Conservation (phyloP, 1,140 invertebrate genomes). For the Drosophila albomicans region DNA sequence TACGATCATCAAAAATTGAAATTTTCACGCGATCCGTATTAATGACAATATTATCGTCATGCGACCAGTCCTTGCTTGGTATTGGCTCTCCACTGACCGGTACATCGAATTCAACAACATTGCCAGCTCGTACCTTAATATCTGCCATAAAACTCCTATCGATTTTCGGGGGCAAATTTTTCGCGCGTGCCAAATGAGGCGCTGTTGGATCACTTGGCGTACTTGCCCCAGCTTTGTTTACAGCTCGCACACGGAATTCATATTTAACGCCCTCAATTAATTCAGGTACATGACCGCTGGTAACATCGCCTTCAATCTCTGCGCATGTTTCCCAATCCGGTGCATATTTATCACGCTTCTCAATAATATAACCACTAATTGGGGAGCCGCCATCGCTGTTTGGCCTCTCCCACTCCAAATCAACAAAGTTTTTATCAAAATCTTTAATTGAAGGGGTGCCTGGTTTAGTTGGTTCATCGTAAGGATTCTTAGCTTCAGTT, state of each 20-base stretch:
- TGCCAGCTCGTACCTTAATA: slow-evolving; percentile 96
- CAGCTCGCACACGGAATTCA: slow-evolving; percentile 96
- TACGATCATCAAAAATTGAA: slow-evolving; percentile 93
- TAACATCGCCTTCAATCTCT: slow-evolving; percentile 93
- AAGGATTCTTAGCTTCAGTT: slow-evolving; percentile 99
- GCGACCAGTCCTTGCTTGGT: slow-evolving; percentile 96
- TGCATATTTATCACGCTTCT: slow-evolving; percentile 97
- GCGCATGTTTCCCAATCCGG: slow-evolving; percentile 95
- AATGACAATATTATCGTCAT: slow-evolving; percentile 92
- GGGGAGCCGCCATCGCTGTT: slow-evolving; percentile 94
- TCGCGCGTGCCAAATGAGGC: slow-evolving; percentile 95
- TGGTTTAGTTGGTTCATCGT: slow-evolving; percentile 94
- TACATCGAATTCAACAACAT: slow-evolving; percentile 96
- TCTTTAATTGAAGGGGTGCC: slow-evolving; percentile 95
- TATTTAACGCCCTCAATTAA: slow-evolving; percentile 96
- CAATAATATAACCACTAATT: slow-evolving; percentile 96
- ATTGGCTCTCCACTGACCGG: slow-evolving; percentile 97
- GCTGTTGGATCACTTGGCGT: slow-evolving; percentile 95
- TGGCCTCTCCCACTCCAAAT: slow-evolving; percentile 96
- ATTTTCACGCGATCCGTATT: slow-evolving; percentile 94
- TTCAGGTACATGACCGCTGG: slow-evolving; percentile 93
- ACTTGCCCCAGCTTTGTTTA: slow-evolving; percentile 97
- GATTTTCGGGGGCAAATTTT: slow-evolving; percentile 96
- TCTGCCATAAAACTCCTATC: slow-evolving; percentile 96
- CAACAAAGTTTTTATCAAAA: slow-evolving; percentile 97